Evolutionary conservation across 2,888 invertebrate species (phyloP), one percentile per base, ranked within the genome.

Genomic region (Terebella lapidaria): DNA sequence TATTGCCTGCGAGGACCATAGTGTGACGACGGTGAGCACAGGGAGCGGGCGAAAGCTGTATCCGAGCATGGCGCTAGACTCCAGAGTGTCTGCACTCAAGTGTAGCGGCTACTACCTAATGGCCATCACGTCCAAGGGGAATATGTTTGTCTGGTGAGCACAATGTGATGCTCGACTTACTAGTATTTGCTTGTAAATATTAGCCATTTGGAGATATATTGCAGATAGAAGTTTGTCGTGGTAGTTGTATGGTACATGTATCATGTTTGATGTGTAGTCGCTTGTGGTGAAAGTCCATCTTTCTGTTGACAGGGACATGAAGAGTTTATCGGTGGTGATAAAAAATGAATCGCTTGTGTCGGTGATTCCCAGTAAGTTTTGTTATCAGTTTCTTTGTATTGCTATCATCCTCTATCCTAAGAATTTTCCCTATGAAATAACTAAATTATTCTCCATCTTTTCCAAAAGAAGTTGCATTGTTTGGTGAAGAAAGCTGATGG

Each of bases 1-100:
- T 71, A 86, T 85, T 55, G 83, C 87, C 65, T 88, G 89, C 79
- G 86, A 86, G 63, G 89, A 90, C 82, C 83, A 85, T 52, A 84
- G 86, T 52, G 81, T 90, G 68, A 87, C 88, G 77, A 83, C 86
- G 35, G 86, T 88, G 35, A 83, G 86, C 18, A 76, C 72, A 22
- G 73, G 73, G 51, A 54, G 51, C 25, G 84, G 84, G 0, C 74
- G 80, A 45, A 75, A 83, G 65, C 71, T 84, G 1, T 74, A 84
- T 42, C 86, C 87, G 0, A 83, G 85, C 15, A 73, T 87, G 42
- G 78, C 85, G 15, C 80, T 87, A 24, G 83, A 85, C 57, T 84
- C 86, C 70, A 72, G 85, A 0, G 84, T 87, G 45, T 86, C 88
- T 3, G 84, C 85, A 3, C 74, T 89, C 10, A 78, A 81, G 61